Evolutionary conservation across 1,140 invertebrate species (phyloP).

Genomic region (Heliconius hermathena): DNA sequence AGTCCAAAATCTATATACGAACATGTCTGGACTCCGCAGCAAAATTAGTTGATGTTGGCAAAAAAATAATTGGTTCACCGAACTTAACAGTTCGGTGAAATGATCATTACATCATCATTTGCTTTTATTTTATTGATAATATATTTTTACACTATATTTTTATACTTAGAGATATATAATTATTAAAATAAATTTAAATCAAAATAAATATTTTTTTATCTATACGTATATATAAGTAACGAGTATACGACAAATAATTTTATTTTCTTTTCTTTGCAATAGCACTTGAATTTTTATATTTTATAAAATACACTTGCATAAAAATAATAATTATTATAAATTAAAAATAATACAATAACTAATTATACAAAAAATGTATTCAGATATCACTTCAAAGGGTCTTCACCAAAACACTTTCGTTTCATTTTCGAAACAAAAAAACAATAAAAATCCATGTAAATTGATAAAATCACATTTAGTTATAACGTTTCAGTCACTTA

Average conservation of each 20-base stretch:
- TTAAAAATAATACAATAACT: not conserved
- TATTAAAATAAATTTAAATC: not conserved
- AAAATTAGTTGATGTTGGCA: not conserved
- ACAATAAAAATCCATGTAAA: conserved; percentile 3
- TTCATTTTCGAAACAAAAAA: not conserved
- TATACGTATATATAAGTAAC: too few relatives aligned
- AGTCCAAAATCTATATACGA: too few relatives aligned
- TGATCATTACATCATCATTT: not conserved
- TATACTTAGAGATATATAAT: not conserved
- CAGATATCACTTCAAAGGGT: not conserved
- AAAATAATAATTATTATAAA: not conserved
- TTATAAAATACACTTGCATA: not conserved
- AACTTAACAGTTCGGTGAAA: too few relatives aligned
- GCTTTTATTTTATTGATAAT: not conserved
- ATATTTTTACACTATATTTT: not conserved
- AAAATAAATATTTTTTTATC: not conserved
- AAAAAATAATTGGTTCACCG: not conserved
- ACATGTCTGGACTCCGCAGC: not conserved
- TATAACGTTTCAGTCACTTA: conserved; percentile 4
- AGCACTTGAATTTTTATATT: not conserved
- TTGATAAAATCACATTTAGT: not conserved
- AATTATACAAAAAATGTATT: not conserved
- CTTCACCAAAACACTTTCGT: not conserved
- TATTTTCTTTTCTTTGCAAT: not conserved
- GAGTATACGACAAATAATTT: not conserved